Conservation (phyloP, 2,888 invertebrate genomes). For the Drosophila ustulata region DNA sequence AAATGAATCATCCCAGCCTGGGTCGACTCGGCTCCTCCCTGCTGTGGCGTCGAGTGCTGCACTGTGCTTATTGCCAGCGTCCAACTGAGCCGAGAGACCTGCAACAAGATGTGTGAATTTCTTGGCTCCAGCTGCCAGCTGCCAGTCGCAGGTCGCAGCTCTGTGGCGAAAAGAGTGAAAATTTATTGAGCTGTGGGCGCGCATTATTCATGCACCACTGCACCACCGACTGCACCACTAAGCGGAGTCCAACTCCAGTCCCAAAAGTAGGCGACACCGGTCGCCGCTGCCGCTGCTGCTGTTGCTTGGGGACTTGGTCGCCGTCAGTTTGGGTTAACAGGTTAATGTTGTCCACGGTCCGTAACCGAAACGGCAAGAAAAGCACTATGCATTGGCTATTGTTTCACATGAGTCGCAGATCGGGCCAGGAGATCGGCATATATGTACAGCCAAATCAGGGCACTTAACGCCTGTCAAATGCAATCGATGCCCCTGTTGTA, state of each 20-base stretch:
- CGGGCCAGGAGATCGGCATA: conserved; percentile 10
- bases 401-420: conserved; percentile 54
- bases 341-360: conserved; percentile 76
- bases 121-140: conserved; percentile 44
- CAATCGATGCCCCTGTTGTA: conserved; percentile 51
- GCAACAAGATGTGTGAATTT: conserved; percentile 77
- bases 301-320: conserved; percentile 68
- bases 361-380: conserved; percentile 11
- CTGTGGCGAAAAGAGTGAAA: conserved; percentile 80
- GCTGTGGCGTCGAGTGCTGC: conserved; percentile 77
- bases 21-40: conserved; percentile 66
- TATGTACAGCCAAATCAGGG: conserved; percentile 47
- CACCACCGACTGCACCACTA: conserved; percentile 48
- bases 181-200: conserved; percentile 84
- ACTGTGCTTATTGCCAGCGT: conserved; percentile 51
- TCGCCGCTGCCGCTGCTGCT: conserved; percentile 58
- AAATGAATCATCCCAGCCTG: conserved; percentile 76
- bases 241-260: conserved; percentile 36
- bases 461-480: conserved; percentile 76
- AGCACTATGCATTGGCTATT: conserved; percentile 64
- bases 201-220: conserved; percentile 82
- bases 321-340: conserved; percentile 83
- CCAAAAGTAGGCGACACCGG: conserved; percentile 76
- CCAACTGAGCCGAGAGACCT: conserved; percentile 38
- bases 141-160: conserved; percentile 49